Percentiles rank a stretch among this genome's conserved stretches.
Evolutionary conservation across 2,888 invertebrate genomes (phyloP).

Genomic region (Drosophila histrio): DNA sequence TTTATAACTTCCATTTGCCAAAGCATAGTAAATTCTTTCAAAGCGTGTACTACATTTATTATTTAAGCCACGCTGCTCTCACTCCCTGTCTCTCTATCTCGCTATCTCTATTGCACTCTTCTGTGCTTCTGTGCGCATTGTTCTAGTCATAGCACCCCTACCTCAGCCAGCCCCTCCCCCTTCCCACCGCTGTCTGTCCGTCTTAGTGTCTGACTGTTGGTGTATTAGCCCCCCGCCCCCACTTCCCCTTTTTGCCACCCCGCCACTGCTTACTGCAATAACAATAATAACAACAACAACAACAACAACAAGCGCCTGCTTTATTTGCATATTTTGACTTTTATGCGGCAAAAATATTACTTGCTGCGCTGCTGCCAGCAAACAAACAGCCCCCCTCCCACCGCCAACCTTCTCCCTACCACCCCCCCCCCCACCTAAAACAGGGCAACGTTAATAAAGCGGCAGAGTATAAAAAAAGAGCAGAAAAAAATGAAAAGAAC

Average conservation of each 20-base stretch:
- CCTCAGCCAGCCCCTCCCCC: neutral
- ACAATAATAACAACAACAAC: constrained; percentile 23
- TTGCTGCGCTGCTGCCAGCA: constrained; percentile 72
- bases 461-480: constrained; percentile 35
- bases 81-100: constrained; percentile 10
- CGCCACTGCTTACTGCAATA: constrained; percentile 15
- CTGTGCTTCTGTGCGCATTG: constrained; percentile 46
- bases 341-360: constrained; percentile 76
- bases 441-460: constrained; percentile 68
- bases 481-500: constrained; percentile 24
- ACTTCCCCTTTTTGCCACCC: neutral
- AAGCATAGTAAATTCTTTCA: constrained; percentile 76
- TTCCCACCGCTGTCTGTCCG: constrained; percentile 27
- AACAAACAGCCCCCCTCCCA: constrained; percentile 50
- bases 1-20: constrained; percentile 76
- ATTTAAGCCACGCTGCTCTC: constrained; percentile 67
- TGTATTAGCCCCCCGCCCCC: constrained; percentile 47
- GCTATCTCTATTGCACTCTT: neutral
- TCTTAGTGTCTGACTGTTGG: constrained; percentile 40
- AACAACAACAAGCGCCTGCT: constrained; percentile 50
- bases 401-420: neutral
- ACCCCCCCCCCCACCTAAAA: constrained; percentile 29
- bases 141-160: constrained; percentile 38
- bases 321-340: constrained; percentile 76
- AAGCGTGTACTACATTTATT: constrained; percentile 76